Evolutionary conservation across 2,888 invertebrate species (phyloP).

Genomic region (Allolobophora icterica): DNA sequence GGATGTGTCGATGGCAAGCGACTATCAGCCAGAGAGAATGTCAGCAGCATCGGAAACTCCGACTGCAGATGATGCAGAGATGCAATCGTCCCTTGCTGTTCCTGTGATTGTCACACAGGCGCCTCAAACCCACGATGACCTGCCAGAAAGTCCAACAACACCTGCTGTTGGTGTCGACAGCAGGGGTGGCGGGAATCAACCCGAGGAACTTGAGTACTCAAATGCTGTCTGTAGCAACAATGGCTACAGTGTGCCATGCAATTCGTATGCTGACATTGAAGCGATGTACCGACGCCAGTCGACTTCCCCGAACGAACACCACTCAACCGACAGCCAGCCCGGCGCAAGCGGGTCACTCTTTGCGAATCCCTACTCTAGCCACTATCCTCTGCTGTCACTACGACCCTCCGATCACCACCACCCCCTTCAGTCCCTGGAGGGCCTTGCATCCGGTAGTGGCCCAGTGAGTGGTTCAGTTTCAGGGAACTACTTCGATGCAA

Average conservation of each 20-base stretch:
- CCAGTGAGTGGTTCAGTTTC: neutral
- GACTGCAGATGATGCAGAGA: neutral
- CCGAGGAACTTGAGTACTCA: neutral
- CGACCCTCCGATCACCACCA: conserved; percentile 7
- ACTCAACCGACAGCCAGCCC: conserved; percentile 24
- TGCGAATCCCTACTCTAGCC: conserved; percentile 26
- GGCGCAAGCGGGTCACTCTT: conserved; percentile 22
- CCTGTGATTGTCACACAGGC: conserved; percentile 24
- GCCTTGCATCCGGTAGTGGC: conserved; percentile 32
- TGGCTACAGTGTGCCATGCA: neutral
- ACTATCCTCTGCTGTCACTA: conserved; percentile 28
- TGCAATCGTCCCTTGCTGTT: conserved; percentile 27
- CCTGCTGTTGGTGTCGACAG: neutral
- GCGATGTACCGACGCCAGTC: conserved; percentile 36
- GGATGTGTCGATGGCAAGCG: neutral
- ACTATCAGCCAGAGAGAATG: conserved; percentile 10
- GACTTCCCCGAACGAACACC: conserved; percentile 13
- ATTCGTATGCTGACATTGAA: neutral
- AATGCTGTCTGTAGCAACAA: conserved; percentile 12
- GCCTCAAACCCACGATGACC: neutral
- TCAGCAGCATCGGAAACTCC: neutral
- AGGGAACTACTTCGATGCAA: conserved; percentile 23
- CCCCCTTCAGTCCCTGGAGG: conserved; percentile 37
- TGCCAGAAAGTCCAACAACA: neutral
- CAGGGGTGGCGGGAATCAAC: neutral